Conservation (phyloP, 2,797 vertebrate genomes). For the Mionectes olivaceus region DNA sequence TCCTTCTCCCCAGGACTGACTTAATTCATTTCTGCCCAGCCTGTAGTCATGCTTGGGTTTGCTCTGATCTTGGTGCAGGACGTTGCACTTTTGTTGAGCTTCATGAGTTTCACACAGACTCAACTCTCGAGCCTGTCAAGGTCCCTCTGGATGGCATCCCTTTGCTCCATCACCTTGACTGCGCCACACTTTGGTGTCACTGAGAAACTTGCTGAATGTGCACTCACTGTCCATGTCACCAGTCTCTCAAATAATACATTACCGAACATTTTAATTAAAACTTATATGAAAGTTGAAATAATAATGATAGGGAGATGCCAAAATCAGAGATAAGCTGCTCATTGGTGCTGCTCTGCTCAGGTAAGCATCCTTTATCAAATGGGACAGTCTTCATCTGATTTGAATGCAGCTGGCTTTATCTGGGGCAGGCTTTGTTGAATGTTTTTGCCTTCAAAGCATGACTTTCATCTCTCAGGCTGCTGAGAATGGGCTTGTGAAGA, state of each 20-base stretch:
- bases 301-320: background rate
- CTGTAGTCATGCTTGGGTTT: background rate
- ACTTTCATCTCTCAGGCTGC: background rate
- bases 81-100: background rate
- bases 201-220: background rate
- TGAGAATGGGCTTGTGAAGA: background rate
- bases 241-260: background rate
- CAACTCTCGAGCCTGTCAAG: background rate
- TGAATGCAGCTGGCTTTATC: background rate
- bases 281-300: background rate
- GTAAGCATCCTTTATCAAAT: background rate
- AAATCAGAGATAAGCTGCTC: background rate
- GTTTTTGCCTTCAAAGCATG: conserved; percentile 1
- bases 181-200: background rate
- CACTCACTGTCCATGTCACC: background rate
- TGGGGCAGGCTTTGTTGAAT: background rate
- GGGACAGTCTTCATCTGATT: background rate
- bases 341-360: background rate
- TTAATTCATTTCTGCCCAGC: background rate
- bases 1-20: background rate
- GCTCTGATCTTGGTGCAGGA: too few relatives aligned
- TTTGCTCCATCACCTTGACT: background rate
- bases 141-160: background rate
- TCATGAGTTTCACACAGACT: background rate
- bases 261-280: background rate